A percentile compares a stretch with the other conserved stretches of the same genome.
Evolutionary conservation across 2,113 vertebrate genomes (phyloP).

Genomic region (Pampusana beccarii): DNA sequence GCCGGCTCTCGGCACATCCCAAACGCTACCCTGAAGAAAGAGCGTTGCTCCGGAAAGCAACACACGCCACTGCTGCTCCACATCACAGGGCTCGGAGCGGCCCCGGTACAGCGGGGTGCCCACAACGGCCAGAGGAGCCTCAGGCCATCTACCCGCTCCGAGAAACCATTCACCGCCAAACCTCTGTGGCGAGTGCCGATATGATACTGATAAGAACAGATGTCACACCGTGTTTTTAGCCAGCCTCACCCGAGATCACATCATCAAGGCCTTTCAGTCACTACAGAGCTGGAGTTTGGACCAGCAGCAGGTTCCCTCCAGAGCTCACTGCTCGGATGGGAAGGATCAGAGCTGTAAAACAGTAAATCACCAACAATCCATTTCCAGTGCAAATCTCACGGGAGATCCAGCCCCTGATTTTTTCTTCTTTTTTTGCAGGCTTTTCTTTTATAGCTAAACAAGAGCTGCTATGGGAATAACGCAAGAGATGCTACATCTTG

Average conservation of each 20-base stretch:
- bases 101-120: fast-evolving
- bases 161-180: neutral
- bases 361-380: neutral
- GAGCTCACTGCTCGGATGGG: neutral
- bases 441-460: neutral
- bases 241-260: neutral
- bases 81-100: neutral
- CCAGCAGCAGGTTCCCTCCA: neutral
- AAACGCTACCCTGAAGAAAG: neutral
- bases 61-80: neutral
- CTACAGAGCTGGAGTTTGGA: neutral
- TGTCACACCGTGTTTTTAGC: neutral
- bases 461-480: neutral
- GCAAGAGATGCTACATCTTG: neutral
- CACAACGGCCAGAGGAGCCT: neutral
- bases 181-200: neutral
- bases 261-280: neutral
- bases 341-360: neutral
- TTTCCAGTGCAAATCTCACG: neutral
- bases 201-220: neutral
- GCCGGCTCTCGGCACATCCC: neutral
- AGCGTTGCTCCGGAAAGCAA: neutral
- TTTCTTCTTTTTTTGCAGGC: neutral
- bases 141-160: neutral
- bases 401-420: neutral